Conservation (phyloP, 2,888 invertebrate genomes). For the Cyclophora albipunctata region DNA sequence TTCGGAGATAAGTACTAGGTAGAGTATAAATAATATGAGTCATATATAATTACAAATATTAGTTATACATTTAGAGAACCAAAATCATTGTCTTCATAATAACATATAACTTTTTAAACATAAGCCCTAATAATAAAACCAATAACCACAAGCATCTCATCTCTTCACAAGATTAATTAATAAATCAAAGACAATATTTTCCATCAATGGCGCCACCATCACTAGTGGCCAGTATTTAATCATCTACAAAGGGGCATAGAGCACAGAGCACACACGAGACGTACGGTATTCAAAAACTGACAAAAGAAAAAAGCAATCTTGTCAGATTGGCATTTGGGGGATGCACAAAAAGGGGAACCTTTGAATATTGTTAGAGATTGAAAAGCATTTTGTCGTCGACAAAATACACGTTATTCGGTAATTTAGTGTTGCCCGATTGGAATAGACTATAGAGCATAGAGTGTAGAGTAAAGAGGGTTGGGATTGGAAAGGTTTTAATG, state of each 20-base stretch:
- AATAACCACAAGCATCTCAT: no score
- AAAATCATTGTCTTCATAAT: no score
- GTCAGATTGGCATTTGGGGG: constrained; percentile 72
- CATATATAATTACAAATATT: no score
- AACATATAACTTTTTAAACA: no score
- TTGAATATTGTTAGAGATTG: constrained; percentile 60
- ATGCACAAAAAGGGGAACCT: constrained; percentile 3
- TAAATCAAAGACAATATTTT: no score
- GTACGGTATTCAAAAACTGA: constrained; percentile 69
- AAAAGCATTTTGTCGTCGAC: constrained; percentile 71
- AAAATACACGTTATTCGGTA: constrained; percentile 66
- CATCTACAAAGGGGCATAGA: constrained; percentile 60
- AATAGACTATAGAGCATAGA: no score
- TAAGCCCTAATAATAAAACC: no score
- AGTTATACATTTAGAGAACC: no score
- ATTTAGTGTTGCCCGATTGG: constrained; percentile 59
- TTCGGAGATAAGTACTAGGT: no score
- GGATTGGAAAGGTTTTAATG: constrained; percentile 58
- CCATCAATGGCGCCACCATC: constrained; percentile 8
- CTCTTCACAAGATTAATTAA: no score
- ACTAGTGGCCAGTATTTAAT: constrained; percentile 61
- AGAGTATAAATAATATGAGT: no score
- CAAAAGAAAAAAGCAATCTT: constrained; percentile 75
- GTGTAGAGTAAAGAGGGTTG: constrained; percentile 42
- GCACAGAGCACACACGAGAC: constrained; percentile 37